Conservation (phyloP, 2,888 invertebrate genomes). For the Amphipyra tragopoginis region DNA sequence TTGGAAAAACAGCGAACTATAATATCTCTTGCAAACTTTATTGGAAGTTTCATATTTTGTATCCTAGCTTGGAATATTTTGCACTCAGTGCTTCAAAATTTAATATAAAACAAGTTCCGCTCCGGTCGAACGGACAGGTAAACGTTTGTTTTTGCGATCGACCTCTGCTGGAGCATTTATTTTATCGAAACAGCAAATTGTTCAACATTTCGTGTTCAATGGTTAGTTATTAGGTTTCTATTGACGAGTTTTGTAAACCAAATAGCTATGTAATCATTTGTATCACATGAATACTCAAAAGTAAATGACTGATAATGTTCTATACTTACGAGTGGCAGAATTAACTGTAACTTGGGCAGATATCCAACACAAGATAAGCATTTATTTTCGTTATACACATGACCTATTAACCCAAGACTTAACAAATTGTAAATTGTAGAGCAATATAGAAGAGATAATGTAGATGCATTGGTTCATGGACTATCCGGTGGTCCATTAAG, state of each 20-base stretch:
- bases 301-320: not conserved
- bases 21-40: slow-evolving; percentile 34
- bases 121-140: slow-evolving; percentile 52
- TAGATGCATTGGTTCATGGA: slow-evolving; percentile 10
- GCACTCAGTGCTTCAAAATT: slow-evolving; percentile 39
- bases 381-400: slow-evolving; percentile 31
- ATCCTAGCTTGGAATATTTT: slow-evolving; percentile 24
- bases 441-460: slow-evolving; percentile 3
- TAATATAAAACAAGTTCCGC: slow-evolving; percentile 49
- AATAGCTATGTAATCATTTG: not conserved
- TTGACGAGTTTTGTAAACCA: not conserved
- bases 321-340: slow-evolving; percentile 2
- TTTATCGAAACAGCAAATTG: slow-evolving; percentile 29
- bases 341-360: slow-evolving; percentile 27
- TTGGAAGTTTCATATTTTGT: slow-evolving; percentile 28
- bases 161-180: slow-evolving; percentile 29
- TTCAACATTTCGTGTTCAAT: slow-evolving; percentile 17
- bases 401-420: slow-evolving; percentile 42
- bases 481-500: slow-evolving; percentile 32
- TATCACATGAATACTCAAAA: not conserved
- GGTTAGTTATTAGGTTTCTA: slow-evolving; percentile 9
- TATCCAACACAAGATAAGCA: slow-evolving; percentile 34
- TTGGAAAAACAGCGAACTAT: slow-evolving; percentile 55
- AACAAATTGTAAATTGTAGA: slow-evolving; percentile 14
- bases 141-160: slow-evolving; percentile 62